Evolutionary conservation across 2,113 vertebrate genomes (phyloP).

Genomic region (Boulengeromyrus knoepffleri): DNA sequence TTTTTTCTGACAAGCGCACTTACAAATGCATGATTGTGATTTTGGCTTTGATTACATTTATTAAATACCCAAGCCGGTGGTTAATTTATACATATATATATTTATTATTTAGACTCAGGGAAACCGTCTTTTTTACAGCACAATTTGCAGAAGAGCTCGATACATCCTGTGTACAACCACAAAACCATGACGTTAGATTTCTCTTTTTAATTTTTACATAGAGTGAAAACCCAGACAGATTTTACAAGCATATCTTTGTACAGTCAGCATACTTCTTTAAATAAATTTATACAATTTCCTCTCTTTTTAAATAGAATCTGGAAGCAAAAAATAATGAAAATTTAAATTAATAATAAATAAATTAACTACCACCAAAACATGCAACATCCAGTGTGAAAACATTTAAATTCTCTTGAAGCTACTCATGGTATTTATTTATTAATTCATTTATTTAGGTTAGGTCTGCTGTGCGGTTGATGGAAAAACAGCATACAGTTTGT

Average conservation of each 20-base stretch:
- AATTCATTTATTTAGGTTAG: constrained; percentile 41
- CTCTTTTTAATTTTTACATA: constrained; percentile 74
- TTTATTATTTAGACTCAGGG: constrained; percentile 87
- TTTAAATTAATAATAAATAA: constrained; percentile 15
- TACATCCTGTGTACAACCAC: constrained; percentile 94
- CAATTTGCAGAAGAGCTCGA: constrained; percentile 89
- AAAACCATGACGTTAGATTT: constrained; percentile 82
- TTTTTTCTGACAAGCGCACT: neutral
- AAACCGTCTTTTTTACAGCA: constrained; percentile 81
- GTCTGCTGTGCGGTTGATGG: constrained; percentile 61
- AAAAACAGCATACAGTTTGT: constrained; percentile 68
- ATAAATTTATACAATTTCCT: constrained; percentile 71
- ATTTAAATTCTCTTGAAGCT: constrained; percentile 74
- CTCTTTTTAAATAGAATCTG: constrained; percentile 64
- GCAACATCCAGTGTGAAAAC: constrained; percentile 87
- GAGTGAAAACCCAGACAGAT: constrained; percentile 84
- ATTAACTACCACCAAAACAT: constrained; percentile 82
- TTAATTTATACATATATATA: constrained; percentile 72
- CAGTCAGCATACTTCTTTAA: constrained; percentile 68
- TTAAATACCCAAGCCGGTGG: constrained; percentile 29
- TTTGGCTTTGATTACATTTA: neutral
- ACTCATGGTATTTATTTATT: constrained; percentile 45
- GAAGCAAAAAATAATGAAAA: constrained; percentile 55
- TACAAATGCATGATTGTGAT: neutral
- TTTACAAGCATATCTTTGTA: constrained; percentile 91